Evolutionary conservation across 2,797 vertebrate genomes (phyloP).

Genomic region (Falco berigora): DNA sequence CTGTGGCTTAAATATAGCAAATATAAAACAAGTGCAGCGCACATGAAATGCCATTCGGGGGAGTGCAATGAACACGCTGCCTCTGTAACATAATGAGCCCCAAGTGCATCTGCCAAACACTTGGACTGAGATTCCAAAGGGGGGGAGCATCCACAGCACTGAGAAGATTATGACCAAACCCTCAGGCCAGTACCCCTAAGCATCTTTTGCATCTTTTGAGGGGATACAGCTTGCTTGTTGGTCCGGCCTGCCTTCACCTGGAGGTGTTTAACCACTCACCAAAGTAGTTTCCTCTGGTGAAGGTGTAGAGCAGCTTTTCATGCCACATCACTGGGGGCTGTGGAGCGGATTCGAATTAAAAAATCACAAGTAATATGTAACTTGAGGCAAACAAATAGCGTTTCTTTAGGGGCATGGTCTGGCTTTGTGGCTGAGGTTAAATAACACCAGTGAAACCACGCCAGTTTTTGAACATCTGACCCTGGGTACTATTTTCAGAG

Average conservation of each 20-base stretch:
- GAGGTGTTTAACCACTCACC: neutral
- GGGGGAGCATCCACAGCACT: neutral
- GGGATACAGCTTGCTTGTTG: neutral
- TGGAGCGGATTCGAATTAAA: neutral
- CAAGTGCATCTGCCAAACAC: slow-evolving; percentile 8
- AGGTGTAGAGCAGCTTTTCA: neutral
- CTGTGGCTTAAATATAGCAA: slow-evolving; percentile 57
- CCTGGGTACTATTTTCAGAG: neutral
- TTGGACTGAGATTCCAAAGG: slow-evolving; percentile 1
- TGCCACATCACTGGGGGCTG: neutral
- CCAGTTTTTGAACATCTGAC: slow-evolving; percentile 17
- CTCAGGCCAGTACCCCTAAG: neutral
- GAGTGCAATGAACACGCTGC: neutral
- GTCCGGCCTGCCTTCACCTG: neutral
- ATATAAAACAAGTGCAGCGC: slow-evolving; percentile 42
- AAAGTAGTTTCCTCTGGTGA: neutral
- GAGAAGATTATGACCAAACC: neutral
- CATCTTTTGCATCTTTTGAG: neutral
- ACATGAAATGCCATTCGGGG: slow-evolving; percentile 30
- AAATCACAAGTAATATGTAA: neutral
- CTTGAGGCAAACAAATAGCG: neutral
- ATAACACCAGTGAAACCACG: neutral
- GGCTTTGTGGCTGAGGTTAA: neutral
- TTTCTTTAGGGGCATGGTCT: neutral
- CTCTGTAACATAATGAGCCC: slow-evolving; percentile 1